These are phyloP conservation scores for Chamaea fasciata DNA, from an alignment of 2,113 vertebrate species.

Conservation along the genomic window DNA sequence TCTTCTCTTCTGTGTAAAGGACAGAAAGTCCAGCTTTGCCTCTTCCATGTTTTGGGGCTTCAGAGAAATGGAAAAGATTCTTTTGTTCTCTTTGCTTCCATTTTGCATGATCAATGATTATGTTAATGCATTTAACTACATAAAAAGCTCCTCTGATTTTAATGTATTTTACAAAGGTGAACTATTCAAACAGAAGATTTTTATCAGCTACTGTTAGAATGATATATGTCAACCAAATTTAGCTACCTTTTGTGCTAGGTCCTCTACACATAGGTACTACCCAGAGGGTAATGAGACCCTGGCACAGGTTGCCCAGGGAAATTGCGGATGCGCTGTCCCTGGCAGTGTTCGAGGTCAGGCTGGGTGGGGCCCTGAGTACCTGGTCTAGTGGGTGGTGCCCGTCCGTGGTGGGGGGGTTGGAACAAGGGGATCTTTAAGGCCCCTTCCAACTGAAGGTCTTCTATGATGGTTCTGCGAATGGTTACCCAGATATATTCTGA, in stretches of 20 bases:
- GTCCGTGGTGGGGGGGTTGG: accelerated
- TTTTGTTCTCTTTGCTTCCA: neutral
- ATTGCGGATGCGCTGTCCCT: neutral
- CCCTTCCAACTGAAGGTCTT: neutral
- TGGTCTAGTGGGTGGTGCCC: neutral
- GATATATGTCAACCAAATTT: neutral
- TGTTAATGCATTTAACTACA: neutral
- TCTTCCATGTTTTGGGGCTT: neutral
- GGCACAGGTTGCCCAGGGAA: neutral
- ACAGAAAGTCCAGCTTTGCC: neutral
- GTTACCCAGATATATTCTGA: neutral
- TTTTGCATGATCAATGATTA: neutral
- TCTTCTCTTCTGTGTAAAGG: neutral
- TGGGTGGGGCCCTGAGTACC: neutral
- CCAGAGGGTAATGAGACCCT: neutral
- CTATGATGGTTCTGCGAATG: neutral
- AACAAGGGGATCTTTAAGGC: too few relatives aligned
- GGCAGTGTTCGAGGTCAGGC: neutral
- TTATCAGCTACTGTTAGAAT: neutral
- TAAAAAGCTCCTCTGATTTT: neutral
- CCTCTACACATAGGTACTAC: neutral
- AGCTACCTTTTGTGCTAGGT: neutral
- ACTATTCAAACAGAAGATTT: neutral
- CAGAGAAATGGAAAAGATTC: neutral
- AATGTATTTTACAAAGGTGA: neutral